Base-by-base conservation (phyloP, 1,140 invertebrate genomes). In the Pantala flavescens region DNA sequence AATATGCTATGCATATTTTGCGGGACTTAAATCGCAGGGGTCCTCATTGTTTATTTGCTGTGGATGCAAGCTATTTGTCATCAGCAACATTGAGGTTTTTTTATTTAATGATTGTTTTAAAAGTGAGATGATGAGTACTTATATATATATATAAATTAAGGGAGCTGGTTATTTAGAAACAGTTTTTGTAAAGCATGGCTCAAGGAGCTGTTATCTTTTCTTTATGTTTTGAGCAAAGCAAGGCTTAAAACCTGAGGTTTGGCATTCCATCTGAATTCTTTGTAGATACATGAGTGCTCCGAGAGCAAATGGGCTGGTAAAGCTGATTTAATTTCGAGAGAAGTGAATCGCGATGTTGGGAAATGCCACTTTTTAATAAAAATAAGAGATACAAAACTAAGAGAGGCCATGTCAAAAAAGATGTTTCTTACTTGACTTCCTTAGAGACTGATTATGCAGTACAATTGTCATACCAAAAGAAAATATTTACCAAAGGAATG, bases 401-500 rank as follows among this genome's bases (percentile, higher is more conserved):
- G 28, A 36, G 49, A 19, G 16, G 49, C 49, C 49, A 63, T 63
- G 49, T 63, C n/a, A 19, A 63, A 21, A 63, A 63, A 63, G 28
- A 36, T 36, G 49, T 63, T 63, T 63, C 49, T 63, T 63, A 63
- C 49, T 36, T 36, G 28, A 36, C 28, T 63, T 63, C 49, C 49
- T 63, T 63, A 21, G 49, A 63, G 49, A 63, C 49, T 63, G 49
- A 63, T 16, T 63, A 63, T 19, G 49, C 49, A 63, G 49, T 63
- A 63, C 49, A 63, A 63, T 63, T 63, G n/a, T 63, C 49, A 63
- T 63, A 63, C 49, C 49, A 63, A 63, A 63, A 63, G 49, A 63
- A 63, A 19, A 63, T 63, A 21, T 19, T 63, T 63, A 63, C 49
- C 49, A 63, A 63, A 63, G 49, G 49, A 63, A 63, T 63, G 49